Percentiles rank a stretch among this genome's conserved stretches.
Conservation (phyloP, 2,888 invertebrate genomes). For the Cephus pulcher region DNA sequence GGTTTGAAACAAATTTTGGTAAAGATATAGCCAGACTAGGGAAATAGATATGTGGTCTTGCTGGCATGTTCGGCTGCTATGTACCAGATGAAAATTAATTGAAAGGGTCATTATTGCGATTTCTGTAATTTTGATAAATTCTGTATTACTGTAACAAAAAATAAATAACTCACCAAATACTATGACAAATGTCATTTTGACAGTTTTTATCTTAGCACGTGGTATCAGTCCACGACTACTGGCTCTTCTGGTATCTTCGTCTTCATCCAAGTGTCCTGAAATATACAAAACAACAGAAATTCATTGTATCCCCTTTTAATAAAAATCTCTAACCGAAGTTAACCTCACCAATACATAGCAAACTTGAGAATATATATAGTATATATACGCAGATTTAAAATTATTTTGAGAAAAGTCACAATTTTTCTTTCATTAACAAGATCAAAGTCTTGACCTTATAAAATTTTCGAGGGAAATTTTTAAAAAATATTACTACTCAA, state of each 20-base stretch:
- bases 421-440: background rate
- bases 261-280: slow-evolving; percentile 20
- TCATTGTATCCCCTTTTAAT: no score
- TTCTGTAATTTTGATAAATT: background rate
- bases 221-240: slow-evolving; percentile 92
- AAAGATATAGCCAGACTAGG: background rate
- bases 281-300: background rate
- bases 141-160: background rate
- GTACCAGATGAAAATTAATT: background rate
- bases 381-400: no score
- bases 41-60: no score
- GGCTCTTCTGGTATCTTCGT: slow-evolving; percentile 74
- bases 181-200: slow-evolving; percentile 94
- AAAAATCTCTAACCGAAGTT: no score
- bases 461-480: background rate
- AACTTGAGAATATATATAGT: background rate
- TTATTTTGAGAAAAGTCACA: background rate
- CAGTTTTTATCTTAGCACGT: slow-evolving; percentile 91
- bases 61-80: background rate
- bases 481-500: background rate
- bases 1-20: background rate
- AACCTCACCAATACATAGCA: no score
- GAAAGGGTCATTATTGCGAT: background rate
- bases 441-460: background rate
- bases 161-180: slow-evolving; percentile 78